Percentiles rank a stretch among this genome's conserved stretches.
Conservation (phyloP, 2,797 vertebrate genomes). For the Halcyon badia region DNA sequence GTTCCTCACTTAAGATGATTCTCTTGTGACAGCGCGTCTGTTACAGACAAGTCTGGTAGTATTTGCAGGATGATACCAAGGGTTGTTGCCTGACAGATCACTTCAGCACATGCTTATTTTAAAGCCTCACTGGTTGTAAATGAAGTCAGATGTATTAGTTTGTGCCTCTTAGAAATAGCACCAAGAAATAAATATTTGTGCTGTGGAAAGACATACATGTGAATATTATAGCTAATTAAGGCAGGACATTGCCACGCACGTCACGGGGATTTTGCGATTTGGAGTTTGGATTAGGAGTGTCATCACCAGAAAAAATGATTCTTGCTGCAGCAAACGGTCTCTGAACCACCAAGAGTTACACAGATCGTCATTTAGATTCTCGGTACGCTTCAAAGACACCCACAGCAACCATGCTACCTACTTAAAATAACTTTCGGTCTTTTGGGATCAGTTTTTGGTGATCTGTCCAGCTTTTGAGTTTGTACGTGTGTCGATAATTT, state of each 20-base stretch:
- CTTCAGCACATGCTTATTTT: background rate
- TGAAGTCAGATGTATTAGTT: background rate
- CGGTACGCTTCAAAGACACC: background rate
- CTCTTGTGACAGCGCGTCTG: background rate
- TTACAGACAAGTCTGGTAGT: background rate
- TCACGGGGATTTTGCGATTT: background rate
- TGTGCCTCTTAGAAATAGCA: background rate
- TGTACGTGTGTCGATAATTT: accelerated
- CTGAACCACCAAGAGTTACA: background rate
- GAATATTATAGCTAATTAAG: background rate
- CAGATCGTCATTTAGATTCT: background rate
- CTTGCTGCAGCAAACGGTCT: background rate
- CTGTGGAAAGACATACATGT: background rate
- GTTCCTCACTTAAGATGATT: background rate
- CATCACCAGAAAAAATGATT: background rate
- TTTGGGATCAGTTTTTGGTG: background rate
- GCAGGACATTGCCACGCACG: background rate
- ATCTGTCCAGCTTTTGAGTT: background rate
- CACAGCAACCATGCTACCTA: background rate
- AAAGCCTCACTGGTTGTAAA: background rate
- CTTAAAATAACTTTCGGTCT: background rate
- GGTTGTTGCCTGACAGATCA: background rate
- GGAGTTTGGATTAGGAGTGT: background rate
- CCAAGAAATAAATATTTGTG: background rate
- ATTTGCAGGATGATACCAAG: background rate